Evolutionary conservation across 2,888 invertebrate genomes (phyloP), one percentile per base, ranked within the genome.

Genomic region (Graphium colonna): DNA sequence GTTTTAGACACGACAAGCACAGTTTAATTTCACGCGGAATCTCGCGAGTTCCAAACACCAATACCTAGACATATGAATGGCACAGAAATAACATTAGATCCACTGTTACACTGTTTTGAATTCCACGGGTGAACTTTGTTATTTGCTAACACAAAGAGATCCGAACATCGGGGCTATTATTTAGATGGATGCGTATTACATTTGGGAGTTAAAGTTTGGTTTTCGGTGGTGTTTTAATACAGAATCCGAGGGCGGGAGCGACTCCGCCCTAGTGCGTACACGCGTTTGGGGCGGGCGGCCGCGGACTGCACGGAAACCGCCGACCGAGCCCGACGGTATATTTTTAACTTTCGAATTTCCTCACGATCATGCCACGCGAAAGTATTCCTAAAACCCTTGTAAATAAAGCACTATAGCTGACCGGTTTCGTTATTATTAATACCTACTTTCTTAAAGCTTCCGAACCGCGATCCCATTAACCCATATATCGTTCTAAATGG

Each of bases 241-340:
- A 55, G 18, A n/a, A 38, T 49, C 36, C 40, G 39, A 31, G 10
- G 17, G 38, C 16, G 38, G 39, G 9, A 3, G 39, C 49, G 26
- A 12, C 33, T 58, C 74, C 75, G 75, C 86, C 87, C 82, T 79
- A 77, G 71, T 60, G 73, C 82, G 79, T 75, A 66, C 67, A 70
- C 81, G 81, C 79, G 70, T 65, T 69, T 61, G 60, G 56, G 76
- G 75, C 79, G 85, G 88, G 86, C 88, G 86, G 77, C 71, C 77
- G 77, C 77, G 66, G 60, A 79, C 83, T 79, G 62, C 69, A 60
- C 85, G 84, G 75, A 73, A 69, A 71, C 64, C 43, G 31, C 69
- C 86, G 88, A 87, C 71, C 57, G 59, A 61, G 69, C 71, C 79
- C 83, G 83, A 84, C 69, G 51, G 61, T 63, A 74, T 86, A 86